phyloP scores from a whole-genome alignment of 2,113 vertebrate genomes.

The Pedionomus torquatus region DNA sequence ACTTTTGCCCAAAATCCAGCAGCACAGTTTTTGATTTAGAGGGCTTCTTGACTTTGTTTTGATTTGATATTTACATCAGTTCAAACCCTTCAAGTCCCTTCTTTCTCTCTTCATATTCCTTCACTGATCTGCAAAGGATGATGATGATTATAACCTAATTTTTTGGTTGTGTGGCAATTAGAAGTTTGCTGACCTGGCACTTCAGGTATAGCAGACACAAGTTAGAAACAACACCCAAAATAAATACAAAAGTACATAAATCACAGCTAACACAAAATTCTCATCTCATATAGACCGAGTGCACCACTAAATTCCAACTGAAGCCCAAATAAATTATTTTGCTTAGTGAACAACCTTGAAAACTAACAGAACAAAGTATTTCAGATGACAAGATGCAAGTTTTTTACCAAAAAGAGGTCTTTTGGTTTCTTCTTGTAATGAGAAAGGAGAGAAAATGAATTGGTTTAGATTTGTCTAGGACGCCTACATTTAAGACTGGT shows the following conservation, averaged over 20 bases:
- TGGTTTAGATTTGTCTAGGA: background rate
- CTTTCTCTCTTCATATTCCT: background rate
- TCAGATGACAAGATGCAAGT: background rate
- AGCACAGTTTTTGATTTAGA: background rate
- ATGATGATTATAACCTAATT: background rate
- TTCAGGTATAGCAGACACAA: background rate
- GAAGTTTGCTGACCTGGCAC: background rate
- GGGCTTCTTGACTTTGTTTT: background rate
- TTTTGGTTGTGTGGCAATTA: background rate
- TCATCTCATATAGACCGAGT: background rate
- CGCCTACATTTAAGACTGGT: background rate
- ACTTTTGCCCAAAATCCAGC: background rate
- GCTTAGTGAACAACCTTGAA: background rate
- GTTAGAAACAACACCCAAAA: background rate
- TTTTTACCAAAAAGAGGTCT: background rate
- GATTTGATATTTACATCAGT: background rate
- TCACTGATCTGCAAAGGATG: background rate
- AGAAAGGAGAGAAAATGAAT: rapidly evolving
- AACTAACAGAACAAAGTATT: background rate
- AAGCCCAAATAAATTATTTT: background rate
- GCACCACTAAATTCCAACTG: background rate
- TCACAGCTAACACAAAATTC: background rate
- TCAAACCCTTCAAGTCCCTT: background rate
- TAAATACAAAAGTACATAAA: background rate
- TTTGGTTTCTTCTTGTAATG: background rate